Base-by-base conservation (phyloP, 2,113 vertebrate genomes). In the Bostrychus sinensis region DNA sequence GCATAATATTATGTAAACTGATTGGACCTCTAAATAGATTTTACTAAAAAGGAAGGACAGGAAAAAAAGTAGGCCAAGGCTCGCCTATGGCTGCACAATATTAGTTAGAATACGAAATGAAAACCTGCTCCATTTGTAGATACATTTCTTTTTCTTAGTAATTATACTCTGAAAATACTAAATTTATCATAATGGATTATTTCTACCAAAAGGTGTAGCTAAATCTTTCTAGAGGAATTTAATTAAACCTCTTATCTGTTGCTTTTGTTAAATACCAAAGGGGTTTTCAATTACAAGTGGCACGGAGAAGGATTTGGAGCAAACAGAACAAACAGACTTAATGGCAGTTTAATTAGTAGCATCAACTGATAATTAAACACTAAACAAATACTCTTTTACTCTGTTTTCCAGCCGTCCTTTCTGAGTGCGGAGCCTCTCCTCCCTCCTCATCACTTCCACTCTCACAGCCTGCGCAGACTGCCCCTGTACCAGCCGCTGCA, bases 401-500 rank as follows among this genome's bases (percentile, higher is more conserved):
- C 70, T 16, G 32, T 76, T 39, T 62, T 57, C 3, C 80, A 91
- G 89, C 71, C 88, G 0, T 81, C 86, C 41, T 74, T 86, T 60
- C 77, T 83, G 66, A 81, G 86, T n/a, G 67, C 84, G 0, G 89
- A 90, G 77, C 89, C 88, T 56, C 88, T 89, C 4, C 84, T 92
- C 3, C 85, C 88, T 11, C 75, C 86, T 0, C 86, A 90, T 70
- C 82, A 65, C 78, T 90, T 91, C 80, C 89, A 88, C 70, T 84
- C 89, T 1, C 89, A 90, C 82, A 91, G 84, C 78, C 82, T 91
- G 67, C 82, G 88, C 68, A 38, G 86, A 11, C 84, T 92, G 16
- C 91, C 89, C 17, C 70, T 86, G 67, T 91, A 88, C 85, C 91
- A 91, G 83, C 89, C 91, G 0, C 74, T 91, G 53, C 89, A 90